These are phyloP conservation scores for Mionectes macconnelli DNA, from an alignment of 2,113 vertebrate species.

Conservation along the genomic window DNA sequence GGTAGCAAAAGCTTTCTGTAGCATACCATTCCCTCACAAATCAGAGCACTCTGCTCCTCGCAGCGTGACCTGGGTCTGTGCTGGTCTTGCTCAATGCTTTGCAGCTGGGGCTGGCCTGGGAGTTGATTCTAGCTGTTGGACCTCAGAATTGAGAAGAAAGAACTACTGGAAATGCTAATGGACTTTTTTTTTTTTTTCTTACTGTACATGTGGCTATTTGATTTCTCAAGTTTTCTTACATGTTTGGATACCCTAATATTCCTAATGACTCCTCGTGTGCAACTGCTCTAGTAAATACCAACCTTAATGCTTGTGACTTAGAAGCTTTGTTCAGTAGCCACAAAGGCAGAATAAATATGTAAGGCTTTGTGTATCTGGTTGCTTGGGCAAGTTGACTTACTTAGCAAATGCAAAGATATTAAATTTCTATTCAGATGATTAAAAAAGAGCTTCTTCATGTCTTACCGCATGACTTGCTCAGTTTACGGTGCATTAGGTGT, in stretches of 20 bases:
- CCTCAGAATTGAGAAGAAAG: background rate
- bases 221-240: constrained; percentile 42
- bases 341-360: constrained; percentile 69
- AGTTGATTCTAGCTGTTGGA: background rate
- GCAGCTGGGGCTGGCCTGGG: background rate
- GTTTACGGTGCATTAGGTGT: constrained; percentile 64
- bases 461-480: constrained; percentile 67
- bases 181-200: background rate
- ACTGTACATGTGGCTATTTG: background rate
- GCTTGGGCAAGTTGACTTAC: constrained; percentile 67
- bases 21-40: background rate
- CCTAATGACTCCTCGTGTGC: constrained; percentile 41
- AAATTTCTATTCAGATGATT: constrained; percentile 80
- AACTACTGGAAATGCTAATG: background rate
- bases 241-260: constrained; percentile 58
- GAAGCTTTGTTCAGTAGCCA: constrained; percentile 62
- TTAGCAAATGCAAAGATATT: constrained; percentile 79
- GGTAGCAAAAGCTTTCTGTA: background rate
- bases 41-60: background rate
- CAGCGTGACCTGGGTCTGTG: fast-evolving
- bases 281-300: constrained; percentile 55
- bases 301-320: constrained; percentile 66
- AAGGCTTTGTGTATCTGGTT: constrained; percentile 74
- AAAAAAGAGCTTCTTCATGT: constrained; percentile 76
- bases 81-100: background rate